Conservation (phyloP, 2,888 invertebrate species). For the Encarsia formosa region DNA sequence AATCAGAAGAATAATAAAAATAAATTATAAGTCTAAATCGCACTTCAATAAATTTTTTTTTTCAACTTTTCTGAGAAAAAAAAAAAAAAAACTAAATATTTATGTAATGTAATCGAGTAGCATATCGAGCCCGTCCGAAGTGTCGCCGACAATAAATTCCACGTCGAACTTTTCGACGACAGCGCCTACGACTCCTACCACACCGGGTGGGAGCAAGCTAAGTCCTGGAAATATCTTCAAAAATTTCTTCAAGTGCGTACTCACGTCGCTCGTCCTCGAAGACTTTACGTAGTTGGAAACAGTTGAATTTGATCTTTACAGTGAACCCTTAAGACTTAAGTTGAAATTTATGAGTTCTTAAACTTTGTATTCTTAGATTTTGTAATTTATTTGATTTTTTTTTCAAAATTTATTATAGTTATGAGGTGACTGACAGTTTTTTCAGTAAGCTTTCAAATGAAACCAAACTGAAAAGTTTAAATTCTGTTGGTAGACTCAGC, state of each 20-base stretch:
- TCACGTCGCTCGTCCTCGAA: slow-evolving; percentile 37
- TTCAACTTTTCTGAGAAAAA: neutral
- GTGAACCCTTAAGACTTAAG: too few species aligned
- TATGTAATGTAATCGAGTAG: slow-evolving; percentile 31
- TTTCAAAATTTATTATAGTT: too few species aligned
- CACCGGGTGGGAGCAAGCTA: slow-evolving; percentile 64
- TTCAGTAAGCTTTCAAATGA: too few species aligned
- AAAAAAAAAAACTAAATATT: slow-evolving; percentile 5
- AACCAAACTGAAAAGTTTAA: too few species aligned
- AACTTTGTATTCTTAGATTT: neutral
- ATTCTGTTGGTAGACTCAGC: too few species aligned
- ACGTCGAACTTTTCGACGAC: slow-evolving; percentile 49
- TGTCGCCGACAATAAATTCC: slow-evolving; percentile 41
- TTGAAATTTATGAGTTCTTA: too few species aligned
- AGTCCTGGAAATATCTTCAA: slow-evolving; percentile 89
- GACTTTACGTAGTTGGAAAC: slow-evolving; percentile 31
- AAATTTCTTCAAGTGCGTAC: slow-evolving; percentile 92
- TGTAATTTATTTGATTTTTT: too few species aligned
- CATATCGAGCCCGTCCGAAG: slow-evolving; percentile 46
- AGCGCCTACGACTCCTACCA: slow-evolving; percentile 60
- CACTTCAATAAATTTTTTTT: too few species aligned
- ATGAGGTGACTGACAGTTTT: too few species aligned
- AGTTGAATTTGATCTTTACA: slow-evolving; percentile 8
- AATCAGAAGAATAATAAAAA: too few species aligned
- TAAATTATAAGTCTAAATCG: too few species aligned